Evolutionary conservation across 2,888 invertebrate species (phyloP), one percentile per base, ranked within the genome.

Genomic region (Dryococelus australis): DNA sequence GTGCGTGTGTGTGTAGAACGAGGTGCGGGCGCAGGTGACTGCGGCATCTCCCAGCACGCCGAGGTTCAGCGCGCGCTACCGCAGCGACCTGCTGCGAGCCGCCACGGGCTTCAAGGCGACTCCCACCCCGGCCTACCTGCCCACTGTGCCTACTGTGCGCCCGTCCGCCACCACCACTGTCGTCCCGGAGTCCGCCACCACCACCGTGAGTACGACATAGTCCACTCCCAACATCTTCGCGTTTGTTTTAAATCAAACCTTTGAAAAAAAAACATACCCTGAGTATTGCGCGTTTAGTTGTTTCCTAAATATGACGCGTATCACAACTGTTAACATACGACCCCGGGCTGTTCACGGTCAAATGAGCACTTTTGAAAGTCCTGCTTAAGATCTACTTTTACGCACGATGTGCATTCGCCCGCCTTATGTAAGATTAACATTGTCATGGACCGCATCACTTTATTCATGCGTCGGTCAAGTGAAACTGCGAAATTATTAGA

Each of bases 111-210:
- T 93, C 43, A 90, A 91, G 89, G 90, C 91, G 6, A 91, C 91
- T 87, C 94, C 94, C 87, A 93, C 94, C 90, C 94, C 95, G 86
- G 93, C 93, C 91, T 95, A 95, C 92, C 93, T 94, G 91, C 94
- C 95, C 88, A 95, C 95, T 88, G 94, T 95, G 90, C 95, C 95
- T 85, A 93, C 94, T 88, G 92, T 94, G 87, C 94, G 65, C 13
- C 65, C 86, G 8, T 27, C 51, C 80, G 28, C 80, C n/a, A 26
- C 27, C n/a, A 24, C n/a, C 65, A 5, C 51, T 2, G 65, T n/a
- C 20, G 79, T 80, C 43, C 27, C 86, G 28, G 79, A 86, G 10
- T 12, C 20, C 51, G 43, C 28, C 16, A 43, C 79, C 43, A 27
- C 43, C 20, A 27, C 79, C 43, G 86, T 88, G 83, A 88, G 88